Evolutionary conservation across 2,888 invertebrate genomes (phyloP).

Genomic region (Campoletis raptor): DNA sequence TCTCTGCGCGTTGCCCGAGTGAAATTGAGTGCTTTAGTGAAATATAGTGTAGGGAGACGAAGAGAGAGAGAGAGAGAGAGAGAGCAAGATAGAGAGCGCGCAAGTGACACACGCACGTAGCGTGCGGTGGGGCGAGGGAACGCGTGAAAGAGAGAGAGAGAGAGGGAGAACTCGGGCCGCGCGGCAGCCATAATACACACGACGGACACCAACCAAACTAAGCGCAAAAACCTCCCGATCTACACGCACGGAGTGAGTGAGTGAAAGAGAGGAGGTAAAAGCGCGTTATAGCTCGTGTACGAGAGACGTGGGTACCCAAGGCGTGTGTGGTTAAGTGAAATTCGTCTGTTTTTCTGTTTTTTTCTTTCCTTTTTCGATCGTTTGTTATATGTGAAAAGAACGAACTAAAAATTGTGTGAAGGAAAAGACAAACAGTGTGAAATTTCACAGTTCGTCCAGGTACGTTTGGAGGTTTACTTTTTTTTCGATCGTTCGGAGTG

Average conservation of each 20-base stretch:
- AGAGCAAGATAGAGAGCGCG: constrained; percentile 54
- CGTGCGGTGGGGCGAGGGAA: constrained; percentile 21
- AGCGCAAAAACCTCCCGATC: constrained; percentile 69
- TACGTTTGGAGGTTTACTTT: constrained; percentile 31
- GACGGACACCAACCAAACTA: constrained; percentile 78
- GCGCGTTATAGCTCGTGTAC: constrained; percentile 77
- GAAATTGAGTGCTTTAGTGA: constrained; percentile 50
- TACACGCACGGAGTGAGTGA: constrained; percentile 48
- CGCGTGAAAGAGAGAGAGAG: constrained; percentile 49
- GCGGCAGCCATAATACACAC: constrained; percentile 82
- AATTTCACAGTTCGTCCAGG: constrained; percentile 48
- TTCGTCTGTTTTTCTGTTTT: constrained; percentile 33
- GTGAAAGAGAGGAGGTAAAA: constrained; percentile 70
- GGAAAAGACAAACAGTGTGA: constrained; percentile 27
- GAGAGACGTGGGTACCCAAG: constrained; percentile 78
- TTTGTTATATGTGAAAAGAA: constrained; percentile 1
- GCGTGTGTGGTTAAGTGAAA: constrained; percentile 80
- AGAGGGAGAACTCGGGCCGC: constrained; percentile 62
- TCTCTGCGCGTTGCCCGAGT: constrained; percentile 44
- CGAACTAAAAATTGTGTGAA: constrained; percentile 26
- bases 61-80: constrained; percentile 50
- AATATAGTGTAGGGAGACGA: constrained; percentile 33
- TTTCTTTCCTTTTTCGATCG: constrained; percentile 22
- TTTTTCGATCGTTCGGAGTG: constrained; percentile 17
- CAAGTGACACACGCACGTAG: constrained; percentile 53